Conservation (phyloP, 2,888 invertebrate species). For the Thyatira batis region DNA sequence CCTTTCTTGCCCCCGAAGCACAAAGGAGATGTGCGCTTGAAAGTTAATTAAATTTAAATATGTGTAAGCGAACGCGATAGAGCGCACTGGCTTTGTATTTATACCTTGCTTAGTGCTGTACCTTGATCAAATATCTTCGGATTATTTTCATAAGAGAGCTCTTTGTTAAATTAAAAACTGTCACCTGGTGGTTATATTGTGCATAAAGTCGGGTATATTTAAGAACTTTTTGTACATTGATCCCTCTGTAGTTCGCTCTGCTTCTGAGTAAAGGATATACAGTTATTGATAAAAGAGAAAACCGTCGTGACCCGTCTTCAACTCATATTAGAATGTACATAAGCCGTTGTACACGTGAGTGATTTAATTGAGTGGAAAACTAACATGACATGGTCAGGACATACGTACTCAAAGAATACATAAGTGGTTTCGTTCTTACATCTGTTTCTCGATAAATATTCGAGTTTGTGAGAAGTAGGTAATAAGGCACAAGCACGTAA, state of each 20-base stretch:
- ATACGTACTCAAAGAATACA: too few relatives aligned
- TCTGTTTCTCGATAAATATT: too few relatives aligned
- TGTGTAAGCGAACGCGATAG: conserved; percentile 45
- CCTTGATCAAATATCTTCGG: not conserved
- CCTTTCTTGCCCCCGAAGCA: conserved; percentile 47
- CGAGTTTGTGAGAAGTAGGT: too few relatives aligned
- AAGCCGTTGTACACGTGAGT: too few relatives aligned
- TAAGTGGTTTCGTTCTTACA: too few relatives aligned
- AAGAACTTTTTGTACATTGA: not conserved
- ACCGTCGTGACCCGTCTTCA: not conserved
- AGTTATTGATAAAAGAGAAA: not conserved
- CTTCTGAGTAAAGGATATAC: too few relatives aligned
- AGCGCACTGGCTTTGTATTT: conserved; percentile 34
- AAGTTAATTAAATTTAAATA: conserved; percentile 77
- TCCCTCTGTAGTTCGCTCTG: too few relatives aligned
- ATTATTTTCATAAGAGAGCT: not conserved
- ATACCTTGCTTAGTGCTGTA: conserved; percentile 13
- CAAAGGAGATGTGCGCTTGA: conserved; percentile 65
- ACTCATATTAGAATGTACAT: not conserved
- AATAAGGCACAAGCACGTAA: too few relatives aligned
- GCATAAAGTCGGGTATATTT: not conserved
- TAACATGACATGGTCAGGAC: too few relatives aligned
- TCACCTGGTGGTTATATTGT: not conserved
- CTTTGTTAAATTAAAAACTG: conserved; percentile 17
- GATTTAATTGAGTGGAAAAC: too few relatives aligned